Conservation (phyloP, 2,888 invertebrate species). For the Alcis repandata region DNA sequence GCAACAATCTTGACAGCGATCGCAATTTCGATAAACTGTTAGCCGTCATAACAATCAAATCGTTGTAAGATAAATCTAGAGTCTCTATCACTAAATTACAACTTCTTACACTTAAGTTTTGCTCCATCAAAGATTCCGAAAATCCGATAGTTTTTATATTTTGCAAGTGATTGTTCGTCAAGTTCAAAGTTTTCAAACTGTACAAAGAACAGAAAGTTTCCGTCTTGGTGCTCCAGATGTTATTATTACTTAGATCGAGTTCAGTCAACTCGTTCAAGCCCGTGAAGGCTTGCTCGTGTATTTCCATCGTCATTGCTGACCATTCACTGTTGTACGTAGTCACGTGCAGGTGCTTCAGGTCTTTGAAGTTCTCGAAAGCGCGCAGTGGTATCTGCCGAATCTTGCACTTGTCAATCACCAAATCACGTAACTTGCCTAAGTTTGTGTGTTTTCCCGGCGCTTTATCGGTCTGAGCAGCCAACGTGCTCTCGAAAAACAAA, state of each 20-base stretch:
- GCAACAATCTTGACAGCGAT: conserved; percentile 88
- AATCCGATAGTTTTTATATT: conserved; percentile 91
- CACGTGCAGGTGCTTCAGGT: conserved; percentile 89
- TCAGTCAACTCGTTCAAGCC: conserved; percentile 89
- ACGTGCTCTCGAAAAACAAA: conserved; percentile 90
- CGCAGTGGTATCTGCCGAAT: conserved; percentile 90
- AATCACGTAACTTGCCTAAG: conserved; percentile 89
- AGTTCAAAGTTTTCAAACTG: conserved; percentile 89
- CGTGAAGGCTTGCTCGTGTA: conserved; percentile 90
- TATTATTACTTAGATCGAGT: conserved; percentile 91
- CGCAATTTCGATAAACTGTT: conserved; percentile 90
- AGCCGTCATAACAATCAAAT: conserved; percentile 89
- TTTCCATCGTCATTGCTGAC: conserved; percentile 92
- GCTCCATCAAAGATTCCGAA: conserved; percentile 88
- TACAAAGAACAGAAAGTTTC: conserved; percentile 91
- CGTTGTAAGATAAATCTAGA: conserved; percentile 91
- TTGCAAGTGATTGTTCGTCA: conserved; percentile 92
- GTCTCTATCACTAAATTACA: conserved; percentile 90
- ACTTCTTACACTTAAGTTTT: conserved; percentile 86
- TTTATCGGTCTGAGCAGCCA: conserved; percentile 83
- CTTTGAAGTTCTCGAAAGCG: conserved; percentile 89
- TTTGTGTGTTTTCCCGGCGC: conserved; percentile 83
- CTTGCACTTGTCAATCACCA: conserved; percentile 91
- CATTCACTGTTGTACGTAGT: conserved; percentile 92
- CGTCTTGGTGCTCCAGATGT: conserved; percentile 91